These are phyloP conservation scores for Resseliella maxima DNA, from an alignment of 2,888 invertebrate genomes.

Conservation along the genomic window DNA sequence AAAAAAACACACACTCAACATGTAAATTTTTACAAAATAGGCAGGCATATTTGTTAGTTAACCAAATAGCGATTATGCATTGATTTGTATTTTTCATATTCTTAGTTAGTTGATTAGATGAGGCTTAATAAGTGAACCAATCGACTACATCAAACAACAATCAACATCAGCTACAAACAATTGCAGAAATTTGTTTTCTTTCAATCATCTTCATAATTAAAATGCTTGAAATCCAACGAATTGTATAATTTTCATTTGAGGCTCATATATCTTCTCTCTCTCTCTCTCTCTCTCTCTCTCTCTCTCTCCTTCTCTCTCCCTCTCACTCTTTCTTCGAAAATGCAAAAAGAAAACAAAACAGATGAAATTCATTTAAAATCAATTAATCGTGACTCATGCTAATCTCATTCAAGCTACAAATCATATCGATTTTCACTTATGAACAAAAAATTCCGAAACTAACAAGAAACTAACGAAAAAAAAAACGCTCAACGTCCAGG, in stretches of 20 bases:
- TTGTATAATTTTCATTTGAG: not conserved
- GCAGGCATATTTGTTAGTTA: not conserved
- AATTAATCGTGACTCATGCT: slow-evolving; percentile 51
- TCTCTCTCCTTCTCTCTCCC: too few species aligned
- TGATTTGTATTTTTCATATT: slow-evolving; percentile 25
- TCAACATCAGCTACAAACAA: not conserved
- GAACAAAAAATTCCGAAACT: not conserved
- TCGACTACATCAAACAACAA: not conserved
- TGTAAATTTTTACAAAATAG: not conserved
- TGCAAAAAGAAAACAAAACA: not conserved
- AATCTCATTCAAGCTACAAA: not conserved
- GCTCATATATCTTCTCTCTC: too few species aligned
- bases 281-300: too few species aligned
- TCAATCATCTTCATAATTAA: slow-evolving; percentile 2
- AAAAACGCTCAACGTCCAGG: too few species aligned
- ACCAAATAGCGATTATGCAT: not conserved
- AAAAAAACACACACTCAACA: not conserved
- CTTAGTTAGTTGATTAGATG: not conserved
- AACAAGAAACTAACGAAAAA: not conserved
- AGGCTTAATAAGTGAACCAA: not conserved
- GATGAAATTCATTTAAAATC: slow-evolving; percentile 14
- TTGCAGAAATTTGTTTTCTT: not conserved
- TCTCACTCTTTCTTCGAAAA: not conserved
- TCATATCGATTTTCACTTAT: slow-evolving; percentile 49
- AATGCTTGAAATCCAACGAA: not conserved